Evolutionary conservation across 2,113 vertebrate species (phyloP).

Genomic region (Hypanus sabinus): DNA sequence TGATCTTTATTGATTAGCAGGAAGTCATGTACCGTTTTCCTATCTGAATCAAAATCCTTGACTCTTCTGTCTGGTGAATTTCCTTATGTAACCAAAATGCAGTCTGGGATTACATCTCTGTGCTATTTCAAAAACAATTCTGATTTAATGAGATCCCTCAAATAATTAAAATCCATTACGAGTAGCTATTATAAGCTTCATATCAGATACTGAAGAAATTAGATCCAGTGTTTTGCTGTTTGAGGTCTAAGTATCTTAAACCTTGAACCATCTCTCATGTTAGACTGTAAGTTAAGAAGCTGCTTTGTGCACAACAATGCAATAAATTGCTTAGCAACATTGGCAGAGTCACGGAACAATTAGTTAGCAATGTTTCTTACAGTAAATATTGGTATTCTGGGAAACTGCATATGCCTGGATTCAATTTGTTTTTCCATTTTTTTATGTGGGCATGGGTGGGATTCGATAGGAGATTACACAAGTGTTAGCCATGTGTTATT

Average conservation of each 20-base stretch:
- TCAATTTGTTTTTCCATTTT: not conserved
- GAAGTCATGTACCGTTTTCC: too few relatives aligned
- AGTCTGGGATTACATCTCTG: too few relatives aligned
- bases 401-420: not conserved
- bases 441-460: not conserved
- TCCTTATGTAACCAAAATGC: not conserved
- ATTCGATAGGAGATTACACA: not conserved
- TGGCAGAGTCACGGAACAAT: not conserved
- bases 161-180: not conserved
- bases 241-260: not conserved
- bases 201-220: not conserved
- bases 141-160: not conserved
- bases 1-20: too few relatives aligned
- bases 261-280: not conserved
- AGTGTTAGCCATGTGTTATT: not conserved
- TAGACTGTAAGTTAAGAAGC: not conserved
- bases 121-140: not conserved
- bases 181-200: not conserved
- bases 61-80: not conserved
- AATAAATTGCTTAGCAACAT: conserved; percentile 10
- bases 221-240: not conserved
- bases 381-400: not conserved
- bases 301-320: conserved; percentile 13
- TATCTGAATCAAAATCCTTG: too few relatives aligned
- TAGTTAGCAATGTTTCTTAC: not conserved